Conservation (phyloP, 2,888 invertebrate genomes). For the Synanthedon formicaeformis region DNA sequence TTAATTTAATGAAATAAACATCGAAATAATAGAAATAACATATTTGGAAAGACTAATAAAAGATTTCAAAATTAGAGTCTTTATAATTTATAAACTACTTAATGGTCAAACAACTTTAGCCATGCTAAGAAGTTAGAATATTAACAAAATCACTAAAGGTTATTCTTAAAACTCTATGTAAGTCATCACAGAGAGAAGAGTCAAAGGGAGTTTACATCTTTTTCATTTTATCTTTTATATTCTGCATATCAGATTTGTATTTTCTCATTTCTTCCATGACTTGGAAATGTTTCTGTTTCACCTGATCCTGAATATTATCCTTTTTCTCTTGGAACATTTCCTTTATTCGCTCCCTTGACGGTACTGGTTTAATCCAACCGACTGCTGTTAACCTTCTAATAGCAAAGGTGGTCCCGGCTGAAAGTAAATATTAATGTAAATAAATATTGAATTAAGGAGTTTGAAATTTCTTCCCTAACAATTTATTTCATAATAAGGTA, state of each 20-base stretch:
- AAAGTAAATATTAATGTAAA: conserved; percentile 11
- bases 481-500: too few species aligned
- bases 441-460: too few species aligned
- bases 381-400: conserved; percentile 83
- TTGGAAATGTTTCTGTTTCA: conserved; percentile 50
- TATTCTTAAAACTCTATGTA: conserved; percentile 2
- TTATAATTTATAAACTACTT: conserved; percentile 33
- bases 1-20: too few species aligned
- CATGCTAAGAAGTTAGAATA: background rate
- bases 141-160: background rate
- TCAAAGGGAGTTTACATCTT: conserved; percentile 30
- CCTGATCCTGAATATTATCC: conserved; percentile 71
- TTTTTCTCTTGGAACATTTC: conserved; percentile 73
- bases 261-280: conserved; percentile 66
- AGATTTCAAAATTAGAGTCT: conserved; percentile 21
- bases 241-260: conserved; percentile 60
- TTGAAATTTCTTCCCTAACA: too few species aligned
- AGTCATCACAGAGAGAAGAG: background rate
- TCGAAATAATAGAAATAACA: too few species aligned
- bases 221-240: conserved; percentile 58
- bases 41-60: too few species aligned
- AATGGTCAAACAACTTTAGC: background rate
- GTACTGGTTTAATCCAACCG: conserved; percentile 88
- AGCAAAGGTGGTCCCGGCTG: conserved; percentile 87
- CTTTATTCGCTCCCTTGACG: conserved; percentile 73